Conservation (phyloP, 2,888 invertebrate genomes). For the Nasonovia ribisnigri region DNA sequence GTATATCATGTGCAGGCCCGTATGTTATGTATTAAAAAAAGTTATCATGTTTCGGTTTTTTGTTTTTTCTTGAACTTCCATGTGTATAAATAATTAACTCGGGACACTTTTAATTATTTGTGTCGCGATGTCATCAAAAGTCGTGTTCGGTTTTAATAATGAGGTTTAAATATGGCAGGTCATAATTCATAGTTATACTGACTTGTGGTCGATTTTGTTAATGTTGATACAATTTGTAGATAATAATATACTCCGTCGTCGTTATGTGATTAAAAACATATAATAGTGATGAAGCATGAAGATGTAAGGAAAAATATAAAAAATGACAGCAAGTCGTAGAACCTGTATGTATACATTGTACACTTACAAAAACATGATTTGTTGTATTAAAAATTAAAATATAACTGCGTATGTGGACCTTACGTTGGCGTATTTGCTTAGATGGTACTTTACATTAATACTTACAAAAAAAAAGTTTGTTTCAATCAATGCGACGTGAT, state of each 20-base stretch:
- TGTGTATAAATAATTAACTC: conserved; percentile 10
- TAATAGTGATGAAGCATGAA: neutral
- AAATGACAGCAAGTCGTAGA: neutral
- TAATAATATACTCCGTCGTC: conserved; percentile 16
- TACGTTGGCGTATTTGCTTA: conserved; percentile 31
- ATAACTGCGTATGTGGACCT: neutral
- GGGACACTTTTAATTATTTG: neutral
- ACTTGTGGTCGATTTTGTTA: conserved; percentile 6
- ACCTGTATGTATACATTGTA: neutral
- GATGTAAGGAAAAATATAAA: neutral
- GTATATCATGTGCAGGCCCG: neutral
- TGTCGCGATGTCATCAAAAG: conserved; percentile 9
- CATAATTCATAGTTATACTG: neutral
- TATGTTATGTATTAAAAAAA: neutral
- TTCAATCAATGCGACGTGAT: conserved; percentile 3
- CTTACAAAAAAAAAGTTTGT: conserved; percentile 24
- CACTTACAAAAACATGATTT: neutral
- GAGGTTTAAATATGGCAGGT: neutral
- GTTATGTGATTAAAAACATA: neutral
- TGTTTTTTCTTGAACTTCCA: neutral
- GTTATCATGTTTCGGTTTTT: conserved; percentile 9
- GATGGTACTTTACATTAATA: conserved; percentile 18
- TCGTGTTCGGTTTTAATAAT: neutral
- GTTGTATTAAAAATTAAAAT: neutral
- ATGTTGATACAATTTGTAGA: neutral